Evolutionary conservation across 2,888 invertebrate species (phyloP), one percentile per base, ranked within the genome.

Genomic region (Cabera pusaria): DNA sequence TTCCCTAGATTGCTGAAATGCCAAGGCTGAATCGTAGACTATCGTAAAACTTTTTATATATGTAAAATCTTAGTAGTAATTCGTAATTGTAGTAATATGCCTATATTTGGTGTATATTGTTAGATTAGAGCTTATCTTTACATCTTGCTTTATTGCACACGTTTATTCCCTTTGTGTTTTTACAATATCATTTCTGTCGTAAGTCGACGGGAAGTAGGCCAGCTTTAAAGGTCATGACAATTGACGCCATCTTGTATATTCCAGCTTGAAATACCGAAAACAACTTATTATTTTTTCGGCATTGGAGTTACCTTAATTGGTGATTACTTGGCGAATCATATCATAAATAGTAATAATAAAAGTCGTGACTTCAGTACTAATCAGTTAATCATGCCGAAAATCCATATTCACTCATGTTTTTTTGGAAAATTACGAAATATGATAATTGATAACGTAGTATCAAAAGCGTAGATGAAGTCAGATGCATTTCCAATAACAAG

Each of bases 181-280:
- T 37, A 40, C 25, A 45, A 44, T 44, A 24, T 12, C 32, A 36
- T 25, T 39, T 46, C 20, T 54, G 52, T 48, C 44, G 51, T 44
- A 56, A 56, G 27, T 39, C 35, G 34, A 44, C 52, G 51, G 48
- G 53, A 56, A 56, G 55, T 54, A 37, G 53, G 51, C 27, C 55
- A 46, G 18, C 24, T 19, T 16, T 21, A 49, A 45, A 55, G 56
- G 53, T 53, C 52, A 41, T 24, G 35, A 28, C 22, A 27, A 43
- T 44, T 28, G 40, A 17, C 43, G 44, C 33, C 43, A 34, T 45
- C 16, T 37, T 45, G 27, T 14, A 27, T 46, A 39, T 44, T 33
- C 34, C 20, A 37, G 34, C 38, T 21, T n/a, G 31, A 20, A 24
- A 10, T 6, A n/a, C 12, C 7, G 14, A 34, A 34, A n/a, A n/a